These are phyloP conservation scores for Deilephila porcellus DNA, from an alignment of 2,888 invertebrate genomes.

Conservation along the genomic window DNA sequence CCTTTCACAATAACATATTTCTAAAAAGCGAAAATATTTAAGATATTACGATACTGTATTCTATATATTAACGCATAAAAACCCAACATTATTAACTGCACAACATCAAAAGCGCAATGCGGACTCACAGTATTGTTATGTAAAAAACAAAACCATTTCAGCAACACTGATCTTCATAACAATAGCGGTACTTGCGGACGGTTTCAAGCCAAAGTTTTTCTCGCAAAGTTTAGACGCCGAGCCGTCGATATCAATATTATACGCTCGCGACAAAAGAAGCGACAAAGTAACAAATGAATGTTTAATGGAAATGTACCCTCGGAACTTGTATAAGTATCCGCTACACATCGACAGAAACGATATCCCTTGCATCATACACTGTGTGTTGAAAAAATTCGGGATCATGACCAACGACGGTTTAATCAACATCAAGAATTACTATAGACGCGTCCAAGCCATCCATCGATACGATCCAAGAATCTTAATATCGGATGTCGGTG, in stretches of 20 bases:
- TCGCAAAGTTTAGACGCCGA: slow-evolving; percentile 71
- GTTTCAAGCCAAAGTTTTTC: slow-evolving; percentile 65
- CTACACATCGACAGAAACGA: slow-evolving; percentile 73
- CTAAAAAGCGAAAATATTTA: too few species aligned
- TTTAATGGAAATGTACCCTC: slow-evolving; percentile 75
- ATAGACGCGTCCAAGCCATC: slow-evolving; percentile 73
- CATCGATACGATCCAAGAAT: slow-evolving; percentile 77
- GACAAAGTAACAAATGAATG: slow-evolving; percentile 72
- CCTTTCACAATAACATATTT: too few species aligned
- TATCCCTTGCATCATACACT: slow-evolving; percentile 77
- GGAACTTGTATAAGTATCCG: slow-evolving; percentile 74
- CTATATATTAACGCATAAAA: neutral
- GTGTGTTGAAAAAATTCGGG: slow-evolving; percentile 78
- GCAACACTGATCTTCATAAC: slow-evolving; percentile 61
- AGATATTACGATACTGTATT: too few species aligned
- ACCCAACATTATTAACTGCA: neutral
- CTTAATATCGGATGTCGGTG: slow-evolving; percentile 78
- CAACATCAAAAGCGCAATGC: neutral
- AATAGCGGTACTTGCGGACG: slow-evolving; percentile 55
- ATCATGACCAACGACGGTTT: slow-evolving; percentile 77
- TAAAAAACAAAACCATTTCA: slow-evolving; percentile 55
- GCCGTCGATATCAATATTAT: slow-evolving; percentile 71
- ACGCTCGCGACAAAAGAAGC: slow-evolving; percentile 73
- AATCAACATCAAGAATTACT: slow-evolving; percentile 76
- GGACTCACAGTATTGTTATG: neutral